Evolutionary conservation across 2,888 invertebrate species (phyloP).

Genomic region (Molorchus minor): DNA sequence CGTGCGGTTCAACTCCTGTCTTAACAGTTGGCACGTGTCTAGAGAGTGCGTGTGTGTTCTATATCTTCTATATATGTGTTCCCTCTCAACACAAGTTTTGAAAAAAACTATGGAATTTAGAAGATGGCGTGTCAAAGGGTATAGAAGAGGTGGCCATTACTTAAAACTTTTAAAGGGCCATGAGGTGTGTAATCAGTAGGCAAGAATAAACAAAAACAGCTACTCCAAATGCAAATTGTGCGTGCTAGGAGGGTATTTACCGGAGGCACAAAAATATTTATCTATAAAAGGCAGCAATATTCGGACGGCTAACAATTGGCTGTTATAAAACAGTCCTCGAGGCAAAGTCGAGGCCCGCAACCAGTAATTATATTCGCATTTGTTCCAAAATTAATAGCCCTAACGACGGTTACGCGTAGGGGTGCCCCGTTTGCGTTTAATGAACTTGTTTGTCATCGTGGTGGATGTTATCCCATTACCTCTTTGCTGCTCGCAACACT

Average conservation of each 20-base stretch:
- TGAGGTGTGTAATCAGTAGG: background rate
- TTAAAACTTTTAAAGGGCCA: conserved; percentile 6
- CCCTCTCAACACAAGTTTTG: too few relatives aligned
- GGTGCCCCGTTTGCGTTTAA: conserved; percentile 9
- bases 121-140: background rate
- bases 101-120: too few relatives aligned
- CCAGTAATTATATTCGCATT: conserved; percentile 23
- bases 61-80: too few relatives aligned
- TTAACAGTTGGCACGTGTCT: too few relatives aligned
- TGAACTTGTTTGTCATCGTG: conserved; percentile 11
- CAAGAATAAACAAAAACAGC: conserved; percentile 14
- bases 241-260: conserved; percentile 13
- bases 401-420: conserved; percentile 8
- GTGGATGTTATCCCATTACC: background rate
- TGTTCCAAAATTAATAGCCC: conserved; percentile 12
- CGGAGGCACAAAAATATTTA: conserved; percentile 13
- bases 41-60: too few relatives aligned
- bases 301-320: conserved; percentile 13
- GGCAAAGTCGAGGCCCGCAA: conserved; percentile 7
- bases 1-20: too few relatives aligned
- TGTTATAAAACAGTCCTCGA: conserved; percentile 15
- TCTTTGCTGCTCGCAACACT: background rate
- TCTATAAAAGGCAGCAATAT: conserved; percentile 13
- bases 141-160: background rate
- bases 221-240: conserved; percentile 23